phyloP scores from a whole-genome alignment of 1,140 invertebrate species.

The Lordiphosa mommai region DNA sequence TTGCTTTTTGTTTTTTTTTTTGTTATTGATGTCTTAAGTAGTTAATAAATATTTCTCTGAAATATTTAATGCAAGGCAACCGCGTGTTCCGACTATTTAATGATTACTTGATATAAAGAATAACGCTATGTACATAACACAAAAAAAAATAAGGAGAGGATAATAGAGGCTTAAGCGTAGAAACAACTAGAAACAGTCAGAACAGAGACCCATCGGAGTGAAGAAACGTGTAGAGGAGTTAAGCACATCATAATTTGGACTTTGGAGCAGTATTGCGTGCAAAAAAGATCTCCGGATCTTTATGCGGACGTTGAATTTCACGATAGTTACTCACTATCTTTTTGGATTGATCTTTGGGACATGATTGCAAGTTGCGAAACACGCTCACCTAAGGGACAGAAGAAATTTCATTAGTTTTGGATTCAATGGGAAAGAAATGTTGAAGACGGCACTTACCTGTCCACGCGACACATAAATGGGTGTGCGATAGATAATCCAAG shows the following conservation, averaged over 20 bases:
- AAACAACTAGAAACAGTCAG: conserved; percentile 20
- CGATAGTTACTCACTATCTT: conserved; percentile 79
- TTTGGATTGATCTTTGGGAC: conserved; percentile 77
- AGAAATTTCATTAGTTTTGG: neutral
- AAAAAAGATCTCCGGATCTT: conserved; percentile 77
- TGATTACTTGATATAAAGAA: conserved; percentile 33
- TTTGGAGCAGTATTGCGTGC: conserved; percentile 78
- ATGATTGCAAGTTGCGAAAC: conserved; percentile 77
- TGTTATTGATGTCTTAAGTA: conserved; percentile 46
- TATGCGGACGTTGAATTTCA: conserved; percentile 71
- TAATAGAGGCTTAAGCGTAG: conserved; percentile 46
- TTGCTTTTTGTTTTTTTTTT: too few species aligned
- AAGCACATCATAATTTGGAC: conserved; percentile 76
- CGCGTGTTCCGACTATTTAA: conserved; percentile 57
- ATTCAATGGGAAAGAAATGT: neutral
- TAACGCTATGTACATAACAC: conserved; percentile 38
- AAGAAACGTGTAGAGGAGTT: too few species aligned
- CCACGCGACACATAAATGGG: conserved; percentile 85
- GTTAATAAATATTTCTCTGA: conserved; percentile 59
- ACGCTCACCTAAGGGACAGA: conserved; percentile 56
- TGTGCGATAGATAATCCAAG: conserved; percentile 87
- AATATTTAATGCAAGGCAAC: conserved; percentile 73
- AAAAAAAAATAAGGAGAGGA: too few species aligned
- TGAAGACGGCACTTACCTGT: conserved; percentile 84
- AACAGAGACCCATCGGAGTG: conserved; percentile 17